These are phyloP conservation scores for Agonopterix heracliana DNA, from an alignment of 2,888 invertebrate genomes.

Conservation along the genomic window DNA sequence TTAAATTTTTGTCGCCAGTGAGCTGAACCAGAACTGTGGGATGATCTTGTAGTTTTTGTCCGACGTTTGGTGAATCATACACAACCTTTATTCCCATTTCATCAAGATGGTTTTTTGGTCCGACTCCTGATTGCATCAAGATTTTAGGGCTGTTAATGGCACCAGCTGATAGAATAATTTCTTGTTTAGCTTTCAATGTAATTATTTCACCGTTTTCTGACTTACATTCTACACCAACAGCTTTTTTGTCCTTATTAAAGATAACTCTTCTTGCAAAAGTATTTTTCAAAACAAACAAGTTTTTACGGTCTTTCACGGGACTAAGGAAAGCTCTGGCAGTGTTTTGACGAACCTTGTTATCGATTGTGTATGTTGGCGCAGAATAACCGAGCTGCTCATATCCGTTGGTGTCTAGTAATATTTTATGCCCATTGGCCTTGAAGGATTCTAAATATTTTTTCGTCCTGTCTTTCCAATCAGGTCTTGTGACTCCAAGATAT, in stretches of 20 bases:
- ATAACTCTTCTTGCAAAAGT: constrained; percentile 29
- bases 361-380: constrained; percentile 21
- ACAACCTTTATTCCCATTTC: constrained; percentile 27
- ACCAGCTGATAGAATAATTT: constrained; percentile 41
- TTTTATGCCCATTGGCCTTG: constrained; percentile 26
- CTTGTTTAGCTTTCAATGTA: constrained; percentile 23
- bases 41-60: constrained; percentile 43
- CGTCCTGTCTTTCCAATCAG: constrained; percentile 37
- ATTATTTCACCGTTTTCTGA: constrained; percentile 11
- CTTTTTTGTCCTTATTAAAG: constrained; percentile 20
- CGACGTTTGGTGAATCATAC: constrained; percentile 34
- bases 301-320: constrained; percentile 23
- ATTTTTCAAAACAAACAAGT: constrained; percentile 32
- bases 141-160: constrained; percentile 38
- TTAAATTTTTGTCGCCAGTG: constrained; percentile 21
- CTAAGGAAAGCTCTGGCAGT: constrained; percentile 27
- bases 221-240: constrained; percentile 30
- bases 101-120: constrained; percentile 31
- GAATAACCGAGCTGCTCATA: constrained; percentile 28
- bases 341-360: constrained; percentile 26
- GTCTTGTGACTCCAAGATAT: constrained; percentile 24
- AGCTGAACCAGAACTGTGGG: constrained; percentile 29
- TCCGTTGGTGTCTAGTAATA: constrained; percentile 30
- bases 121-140: constrained; percentile 45
- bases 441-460: constrained; percentile 40